Evolutionary conservation across 1,140 invertebrate genomes (phyloP), one percentile per base, ranked within the genome.

Genomic region (Coenobita brevimanus): DNA sequence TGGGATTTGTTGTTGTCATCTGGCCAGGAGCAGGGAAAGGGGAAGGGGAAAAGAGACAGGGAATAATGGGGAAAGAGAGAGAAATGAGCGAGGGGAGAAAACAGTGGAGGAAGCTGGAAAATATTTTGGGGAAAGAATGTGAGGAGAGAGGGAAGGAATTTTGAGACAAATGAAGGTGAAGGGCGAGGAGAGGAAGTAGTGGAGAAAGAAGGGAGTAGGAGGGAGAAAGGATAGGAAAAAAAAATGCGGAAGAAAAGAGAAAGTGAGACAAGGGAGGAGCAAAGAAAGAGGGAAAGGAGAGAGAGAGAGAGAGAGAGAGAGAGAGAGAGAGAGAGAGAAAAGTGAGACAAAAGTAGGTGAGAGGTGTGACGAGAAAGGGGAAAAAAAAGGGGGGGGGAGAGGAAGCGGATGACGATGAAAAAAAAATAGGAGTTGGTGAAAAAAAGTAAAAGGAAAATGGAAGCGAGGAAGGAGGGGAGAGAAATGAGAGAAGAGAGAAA

Each of bases 1-100:
- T 38, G 30, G 38, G 33, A 71, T 71, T 69, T 27, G 80, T 82
- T 71, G 80, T 81, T 81, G 62, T 54, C 38, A 41, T 38, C 46
- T 38, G 2, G 41, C n/a, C 27, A 30, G 73, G 46, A 50, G 17
- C 6, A 50, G 6, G 46, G 46, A 50, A 17, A 6, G 46, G 17
- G 46, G 17, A n/a, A n/a, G n/a, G n/a, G n/a, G n/a, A n/a, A n/a
- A n/a, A n/a, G n/a, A n/a, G n/a, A n/a, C 67, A 71, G 67, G 67
- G 67, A 71, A 27, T 73, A 46, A 46, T 10, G 15, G 73, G 38
- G 33, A 46, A 33, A 17, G 33, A 36, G 69, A 15, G 3, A 36
- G 4, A 4, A 33, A 36, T 4, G 2, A n/a, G 73, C 33, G 27
- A 46, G n/a, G 73, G 21, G 4, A 6, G 73, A 46, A n/a, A 33